phyloP scores from a whole-genome alignment of 2,797 vertebrate genomes.

The Lepidocolaptes lacrymiger region DNA sequence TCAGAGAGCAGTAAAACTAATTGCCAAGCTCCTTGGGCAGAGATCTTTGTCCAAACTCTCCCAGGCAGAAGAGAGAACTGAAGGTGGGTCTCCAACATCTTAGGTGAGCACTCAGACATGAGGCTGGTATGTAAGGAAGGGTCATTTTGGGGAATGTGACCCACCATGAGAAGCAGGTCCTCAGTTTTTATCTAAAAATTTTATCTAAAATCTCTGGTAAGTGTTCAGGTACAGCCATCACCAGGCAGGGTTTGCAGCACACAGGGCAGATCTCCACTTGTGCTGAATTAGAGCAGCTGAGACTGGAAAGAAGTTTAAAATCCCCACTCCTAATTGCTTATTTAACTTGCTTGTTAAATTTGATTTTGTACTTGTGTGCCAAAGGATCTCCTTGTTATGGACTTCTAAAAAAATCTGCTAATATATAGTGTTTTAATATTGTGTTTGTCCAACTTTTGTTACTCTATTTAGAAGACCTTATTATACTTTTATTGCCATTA shows the following conservation, averaged over 20 bases:
- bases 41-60: neutral
- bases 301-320: constrained; percentile 55
- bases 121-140: neutral
- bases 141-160: neutral
- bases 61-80: neutral
- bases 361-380: constrained; percentile 65
- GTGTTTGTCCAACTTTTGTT: constrained; percentile 51
- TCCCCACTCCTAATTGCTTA: constrained; percentile 62
- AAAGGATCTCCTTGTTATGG: constrained; percentile 72
- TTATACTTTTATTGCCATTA: constrained; percentile 59
- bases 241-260: neutral
- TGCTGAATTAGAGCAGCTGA: constrained; percentile 47
- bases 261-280: constrained; percentile 22
- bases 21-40: neutral
- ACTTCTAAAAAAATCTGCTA: constrained; percentile 34
- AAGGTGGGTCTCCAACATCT: neutral
- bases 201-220: neutral
- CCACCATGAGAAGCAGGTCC: neutral
- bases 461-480: constrained; percentile 62
- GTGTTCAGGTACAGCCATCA: neutral
- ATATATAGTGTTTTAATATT: constrained; percentile 28
- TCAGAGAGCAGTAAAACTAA: neutral
- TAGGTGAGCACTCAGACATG: neutral
- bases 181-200: neutral
- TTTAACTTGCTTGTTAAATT: constrained; percentile 71